phyloP scores from a whole-genome alignment of 2,888 invertebrate genomes.

The Amblyjoppa proteus region DNA sequence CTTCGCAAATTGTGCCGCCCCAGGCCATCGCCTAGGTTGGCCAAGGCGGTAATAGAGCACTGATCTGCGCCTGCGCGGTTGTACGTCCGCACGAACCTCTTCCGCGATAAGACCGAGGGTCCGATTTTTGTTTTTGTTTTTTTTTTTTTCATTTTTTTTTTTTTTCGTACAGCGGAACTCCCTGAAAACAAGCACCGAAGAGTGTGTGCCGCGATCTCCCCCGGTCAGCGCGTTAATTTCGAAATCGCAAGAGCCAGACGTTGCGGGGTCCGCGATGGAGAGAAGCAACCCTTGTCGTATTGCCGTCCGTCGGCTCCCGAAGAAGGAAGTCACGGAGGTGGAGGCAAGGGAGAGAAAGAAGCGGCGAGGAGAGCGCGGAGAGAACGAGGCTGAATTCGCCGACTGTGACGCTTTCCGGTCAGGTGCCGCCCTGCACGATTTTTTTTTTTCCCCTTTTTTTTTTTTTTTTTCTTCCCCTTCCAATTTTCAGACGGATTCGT shows the following conservation, averaged over 20 bases:
- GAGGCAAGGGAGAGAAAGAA: slow-evolving; percentile 66
- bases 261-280: slow-evolving; percentile 19
- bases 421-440: slow-evolving; percentile 82
- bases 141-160: neutral
- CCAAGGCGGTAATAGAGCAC: no score
- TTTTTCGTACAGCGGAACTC: neutral
- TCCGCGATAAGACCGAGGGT: no score
- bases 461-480: slow-evolving; percentile 71
- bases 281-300: slow-evolving; percentile 65
- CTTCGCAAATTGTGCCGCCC: no score
- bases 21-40: no score
- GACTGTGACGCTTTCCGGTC: slow-evolving; percentile 84
- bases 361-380: slow-evolving; percentile 65
- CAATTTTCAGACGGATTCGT: slow-evolving; percentile 68
- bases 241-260: slow-evolving; percentile 18
- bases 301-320: slow-evolving; percentile 36
- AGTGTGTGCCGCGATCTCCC: neutral
- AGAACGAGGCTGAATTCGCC: slow-evolving; percentile 82
- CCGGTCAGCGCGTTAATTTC: slow-evolving; percentile 1
- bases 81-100: no score
- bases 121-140: no score
- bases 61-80: no score
- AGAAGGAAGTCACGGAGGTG: slow-evolving; percentile 65
- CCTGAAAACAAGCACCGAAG: no score
- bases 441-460: slow-evolving; percentile 72